These are phyloP conservation scores for Rotaria macrura DNA, from an alignment of 2,888 invertebrate genomes.

Conservation along the genomic window DNA sequence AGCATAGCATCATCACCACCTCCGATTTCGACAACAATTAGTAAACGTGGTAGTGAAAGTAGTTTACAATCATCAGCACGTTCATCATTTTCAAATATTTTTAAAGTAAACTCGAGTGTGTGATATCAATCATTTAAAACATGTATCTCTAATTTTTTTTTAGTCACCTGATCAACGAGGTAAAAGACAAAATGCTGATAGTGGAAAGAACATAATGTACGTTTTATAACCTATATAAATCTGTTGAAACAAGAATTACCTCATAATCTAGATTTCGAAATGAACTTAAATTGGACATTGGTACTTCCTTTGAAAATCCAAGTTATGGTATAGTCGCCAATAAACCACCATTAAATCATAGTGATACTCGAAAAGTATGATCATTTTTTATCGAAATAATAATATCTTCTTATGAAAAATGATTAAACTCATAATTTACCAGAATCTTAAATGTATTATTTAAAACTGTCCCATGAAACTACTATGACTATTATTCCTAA, in stretches of 20 bases:
- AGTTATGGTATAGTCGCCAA: not conserved
- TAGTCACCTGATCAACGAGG: not conserved
- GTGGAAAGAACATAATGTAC: not conserved
- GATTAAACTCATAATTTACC: no score
- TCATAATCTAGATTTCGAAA: not conserved
- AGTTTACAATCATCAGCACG: not conserved
- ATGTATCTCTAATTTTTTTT: not conserved
- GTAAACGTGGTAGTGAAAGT: not conserved
- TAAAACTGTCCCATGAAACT: no score
- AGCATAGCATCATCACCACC: not conserved
- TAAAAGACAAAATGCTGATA: not conserved
- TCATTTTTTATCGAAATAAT: not conserved
- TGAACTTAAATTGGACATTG: conserved; percentile 6
- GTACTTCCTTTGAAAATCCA: not conserved
- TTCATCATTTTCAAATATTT: not conserved
- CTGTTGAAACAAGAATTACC: not conserved
- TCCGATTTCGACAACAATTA: not conserved
- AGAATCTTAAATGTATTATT: no score
- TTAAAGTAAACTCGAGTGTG: not conserved
- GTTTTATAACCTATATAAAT: not conserved
- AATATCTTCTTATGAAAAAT: no score
- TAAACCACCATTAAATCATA: not conserved
- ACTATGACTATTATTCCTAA: no score
- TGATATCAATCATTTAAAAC: not conserved
- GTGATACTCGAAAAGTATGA: not conserved